Conservation (phyloP, 2,888 invertebrate genomes). For the Empis stercorea region DNA sequence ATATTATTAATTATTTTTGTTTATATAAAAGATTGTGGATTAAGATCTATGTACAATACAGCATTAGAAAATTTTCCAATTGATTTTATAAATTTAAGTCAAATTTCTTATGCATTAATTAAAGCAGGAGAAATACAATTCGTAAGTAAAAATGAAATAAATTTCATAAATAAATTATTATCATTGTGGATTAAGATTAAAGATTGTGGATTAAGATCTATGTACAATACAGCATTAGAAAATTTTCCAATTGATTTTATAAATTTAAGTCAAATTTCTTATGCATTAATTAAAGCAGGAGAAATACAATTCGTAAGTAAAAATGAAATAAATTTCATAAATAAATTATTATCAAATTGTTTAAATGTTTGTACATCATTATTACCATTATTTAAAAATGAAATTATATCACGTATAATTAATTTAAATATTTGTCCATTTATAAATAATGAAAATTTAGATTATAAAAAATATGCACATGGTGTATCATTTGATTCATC, state of each 20-base stretch:
- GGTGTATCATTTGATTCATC: constrained; percentile 49
- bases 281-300: constrained; percentile 46
- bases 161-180: too few relatives aligned
- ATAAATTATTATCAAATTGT: constrained; percentile 42
- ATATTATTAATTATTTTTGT: background rate
- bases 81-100: constrained; percentile 47
- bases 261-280: too few relatives aligned
- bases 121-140: constrained; percentile 43
- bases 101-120: constrained; percentile 45
- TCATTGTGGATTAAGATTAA: too few relatives aligned
- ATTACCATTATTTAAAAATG: constrained; percentile 42
- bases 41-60: constrained; percentile 44
- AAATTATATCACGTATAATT: constrained; percentile 43
- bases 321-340: too few relatives aligned
- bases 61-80: constrained; percentile 51
- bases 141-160: constrained; percentile 39
- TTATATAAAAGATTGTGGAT: constrained; percentile 34
- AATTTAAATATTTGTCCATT: constrained; percentile 45
- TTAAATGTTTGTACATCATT: constrained; percentile 43
- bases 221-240: constrained; percentile 48
- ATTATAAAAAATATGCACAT: constrained; percentile 46
- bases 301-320: constrained; percentile 42
- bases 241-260: constrained; percentile 51
- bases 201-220: constrained; percentile 40
- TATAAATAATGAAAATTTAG: constrained; percentile 37